These are phyloP conservation scores for Nasua narica DNA, from an alignment of 2,797 vertebrate species.

Conservation along the genomic window DNA sequence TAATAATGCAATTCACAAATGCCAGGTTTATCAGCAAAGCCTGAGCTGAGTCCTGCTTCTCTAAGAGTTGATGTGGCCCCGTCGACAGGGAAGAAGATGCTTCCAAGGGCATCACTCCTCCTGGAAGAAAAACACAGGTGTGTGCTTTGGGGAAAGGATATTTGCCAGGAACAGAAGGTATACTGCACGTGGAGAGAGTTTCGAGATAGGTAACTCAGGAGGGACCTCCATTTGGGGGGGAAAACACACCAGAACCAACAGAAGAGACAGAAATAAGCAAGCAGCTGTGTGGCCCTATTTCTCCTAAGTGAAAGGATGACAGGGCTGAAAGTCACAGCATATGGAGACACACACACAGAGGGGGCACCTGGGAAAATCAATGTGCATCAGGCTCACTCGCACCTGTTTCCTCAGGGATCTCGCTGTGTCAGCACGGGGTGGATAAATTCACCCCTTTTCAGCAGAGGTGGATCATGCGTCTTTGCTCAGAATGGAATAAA, in stretches of 20 bases:
- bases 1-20: background rate
- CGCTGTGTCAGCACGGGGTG: fast-evolving
- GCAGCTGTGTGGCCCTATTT: conserved; percentile 72
- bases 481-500: background rate
- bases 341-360: background rate
- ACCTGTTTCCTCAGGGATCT: background rate
- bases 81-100: background rate
- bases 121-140: conserved; percentile 50
- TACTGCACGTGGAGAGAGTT: background rate
- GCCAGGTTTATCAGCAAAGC: background rate
- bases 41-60: background rate
- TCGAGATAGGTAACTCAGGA: conserved; percentile 63
- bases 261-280: conserved; percentile 61
- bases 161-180: conserved; percentile 63
- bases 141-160: background rate
- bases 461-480: fast-evolving
- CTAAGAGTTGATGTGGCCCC: background rate
- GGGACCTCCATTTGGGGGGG: background rate
- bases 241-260: background rate
- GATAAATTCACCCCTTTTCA: fast-evolving
- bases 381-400: background rate
- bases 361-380: conserved; percentile 44
- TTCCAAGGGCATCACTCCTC: background rate
- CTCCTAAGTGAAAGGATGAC: conserved; percentile 75
- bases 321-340: conserved; percentile 69